These are phyloP conservation scores for Microtus californicus DNA, from an alignment of 2,797 vertebrate species.

Conservation along the genomic window DNA sequence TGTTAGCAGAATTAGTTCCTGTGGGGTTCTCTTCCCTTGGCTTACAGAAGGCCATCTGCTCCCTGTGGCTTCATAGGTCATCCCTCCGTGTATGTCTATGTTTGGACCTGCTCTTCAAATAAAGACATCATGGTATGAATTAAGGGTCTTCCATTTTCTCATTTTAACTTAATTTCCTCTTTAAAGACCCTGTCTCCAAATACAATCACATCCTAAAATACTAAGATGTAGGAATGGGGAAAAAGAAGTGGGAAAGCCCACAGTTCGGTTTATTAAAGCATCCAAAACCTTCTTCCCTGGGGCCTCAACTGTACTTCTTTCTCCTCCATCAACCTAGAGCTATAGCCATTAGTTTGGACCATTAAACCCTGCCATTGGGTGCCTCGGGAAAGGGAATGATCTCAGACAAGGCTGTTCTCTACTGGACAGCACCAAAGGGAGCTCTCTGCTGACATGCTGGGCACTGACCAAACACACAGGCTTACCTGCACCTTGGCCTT, in stretches of 20 bases:
- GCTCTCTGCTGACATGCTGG: background rate
- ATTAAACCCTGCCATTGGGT: background rate
- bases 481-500: background rate
- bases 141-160: background rate
- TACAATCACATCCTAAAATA: background rate
- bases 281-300: background rate
- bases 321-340: background rate
- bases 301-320: background rate
- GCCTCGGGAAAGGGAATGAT: too few species aligned
- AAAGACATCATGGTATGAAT: background rate
- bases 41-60: background rate
- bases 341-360: background rate
- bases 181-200: slow-evolving; percentile 32
- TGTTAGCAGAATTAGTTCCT: background rate
- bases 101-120: background rate
- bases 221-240: background rate
- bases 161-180: background rate
- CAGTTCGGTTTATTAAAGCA: background rate
- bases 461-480: fast-evolving
- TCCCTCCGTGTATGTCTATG: background rate
- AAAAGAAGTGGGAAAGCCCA: background rate
- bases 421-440: too few species aligned
- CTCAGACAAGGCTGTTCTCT: background rate
- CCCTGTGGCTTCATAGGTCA: background rate
- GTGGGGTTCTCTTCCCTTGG: background rate